Conservation (phyloP, 2,888 invertebrate genomes). For the Epistrophe grossulariae region DNA sequence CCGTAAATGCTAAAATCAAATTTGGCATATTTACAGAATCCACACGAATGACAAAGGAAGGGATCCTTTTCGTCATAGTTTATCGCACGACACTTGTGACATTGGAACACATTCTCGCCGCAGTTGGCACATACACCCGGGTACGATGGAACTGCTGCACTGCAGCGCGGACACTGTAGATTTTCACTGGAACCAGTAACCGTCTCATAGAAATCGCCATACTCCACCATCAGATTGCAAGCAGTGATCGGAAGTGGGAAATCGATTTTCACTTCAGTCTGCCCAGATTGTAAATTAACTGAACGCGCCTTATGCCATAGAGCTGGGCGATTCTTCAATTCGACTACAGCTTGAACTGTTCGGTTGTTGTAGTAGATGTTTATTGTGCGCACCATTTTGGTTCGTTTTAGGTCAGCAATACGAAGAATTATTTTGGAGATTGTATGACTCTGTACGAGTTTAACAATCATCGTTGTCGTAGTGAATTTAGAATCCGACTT, state of each 20-base stretch:
- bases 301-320: slow-evolving; percentile 99
- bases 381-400: slow-evolving; percentile 98
- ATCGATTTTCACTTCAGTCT: slow-evolving; percentile 98
- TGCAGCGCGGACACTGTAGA: slow-evolving; percentile 97
- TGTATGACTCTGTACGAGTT: slow-evolving; percentile 96
- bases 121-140: slow-evolving; percentile 94
- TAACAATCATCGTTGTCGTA: slow-evolving; percentile 98
- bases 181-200: slow-evolving; percentile 95
- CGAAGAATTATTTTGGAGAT: slow-evolving; percentile 96
- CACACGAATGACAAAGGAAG: slow-evolving; percentile 99
- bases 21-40: slow-evolving; percentile 99
- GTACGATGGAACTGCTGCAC: slow-evolving; percentile 97
- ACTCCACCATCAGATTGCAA: slow-evolving; percentile 99
- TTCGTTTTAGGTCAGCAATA: slow-evolving; percentile 97
- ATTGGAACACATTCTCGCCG: slow-evolving; percentile 99
- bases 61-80: slow-evolving; percentile 99
- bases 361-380: slow-evolving; percentile 99
- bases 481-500: slow-evolving; percentile 99
- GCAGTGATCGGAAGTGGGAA: slow-evolving; percentile 98
- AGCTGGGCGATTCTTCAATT: slow-evolving; percentile 97
- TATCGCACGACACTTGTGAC: slow-evolving; percentile 99
- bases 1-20: slow-evolving; percentile 97
- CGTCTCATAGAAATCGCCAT: slow-evolving; percentile 98
- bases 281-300: slow-evolving; percentile 94
- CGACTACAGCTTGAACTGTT: slow-evolving; percentile 97